Base-by-base conservation (phyloP, 2,113 vertebrate genomes). In the Larimichthys polyactis region DNA sequence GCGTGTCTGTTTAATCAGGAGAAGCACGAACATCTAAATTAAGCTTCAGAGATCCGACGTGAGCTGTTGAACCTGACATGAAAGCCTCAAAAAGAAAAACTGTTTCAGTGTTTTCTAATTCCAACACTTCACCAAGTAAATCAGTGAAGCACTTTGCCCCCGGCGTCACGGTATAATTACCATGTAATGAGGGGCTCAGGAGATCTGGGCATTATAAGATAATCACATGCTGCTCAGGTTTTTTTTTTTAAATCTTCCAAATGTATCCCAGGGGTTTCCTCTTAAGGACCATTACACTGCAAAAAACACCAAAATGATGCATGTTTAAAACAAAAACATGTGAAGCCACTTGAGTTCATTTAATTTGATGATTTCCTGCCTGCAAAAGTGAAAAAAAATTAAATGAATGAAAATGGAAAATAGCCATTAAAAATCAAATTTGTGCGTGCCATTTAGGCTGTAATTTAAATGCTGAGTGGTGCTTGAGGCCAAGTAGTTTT, bases 111-210 rank as follows among this genome's bases (percentile, higher is more conserved):
- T 52, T 67, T 71, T 17, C 15, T 59, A 65, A 59, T 72, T 64
- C 51, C 64, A 2, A 15, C 62, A n/a, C 54, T 55, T 71, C 59
- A 46, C 46, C 11, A 11, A 75, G 83, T 64, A 82, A 82, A 62
- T 48, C 51, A 71, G 59, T n/a, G 78, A 16, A 74, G 63, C 54
- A 22, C 75, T 84, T 65, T 82, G 68, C 72, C 62, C 75, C 68
- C 3, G 64, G 68, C 81, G 59, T 68, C 36, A 1, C 32, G 12
- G 66, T 59, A 73, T 87, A 85, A 87, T 86, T 44, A 68, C 48
- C 69, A 5, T 54, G 76, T 89, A 89, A 89, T 83, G 66, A 82
- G 44, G 49, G 32, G 49, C 81, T 82, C 79, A 12, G 78, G 75
- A 57, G 79, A 87, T 43, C 17, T 0, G 40, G 11, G 71, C 58